These are phyloP conservation scores for Harpalus rubripes DNA, from an alignment of 2,888 invertebrate genomes.

Conservation along the genomic window DNA sequence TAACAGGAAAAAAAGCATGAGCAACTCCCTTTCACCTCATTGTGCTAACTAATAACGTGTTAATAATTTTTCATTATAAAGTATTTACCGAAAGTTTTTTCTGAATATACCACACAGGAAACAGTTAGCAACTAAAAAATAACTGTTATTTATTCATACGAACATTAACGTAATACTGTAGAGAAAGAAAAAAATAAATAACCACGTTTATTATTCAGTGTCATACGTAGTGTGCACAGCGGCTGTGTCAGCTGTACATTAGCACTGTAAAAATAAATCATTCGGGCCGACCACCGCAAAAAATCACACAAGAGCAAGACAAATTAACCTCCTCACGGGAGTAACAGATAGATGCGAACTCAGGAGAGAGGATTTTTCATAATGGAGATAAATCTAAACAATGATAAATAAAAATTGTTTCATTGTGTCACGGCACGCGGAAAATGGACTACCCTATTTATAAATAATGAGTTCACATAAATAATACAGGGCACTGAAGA, in stretches of 20 bases:
- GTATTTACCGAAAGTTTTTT: background rate
- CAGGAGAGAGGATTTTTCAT: conserved; percentile 3
- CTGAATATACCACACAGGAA: conserved; percentile 25
- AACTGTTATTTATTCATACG: conserved; percentile 40
- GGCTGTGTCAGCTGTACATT: conserved; percentile 38
- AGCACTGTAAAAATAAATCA: conserved; percentile 54
- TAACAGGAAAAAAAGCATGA: background rate
- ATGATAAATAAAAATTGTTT: conserved; percentile 23
- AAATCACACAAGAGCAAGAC: conserved; percentile 28
- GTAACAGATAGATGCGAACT: background rate
- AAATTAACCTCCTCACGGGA: conserved; percentile 9
- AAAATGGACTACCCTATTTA: background rate
- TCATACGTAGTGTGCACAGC: conserved; percentile 17
- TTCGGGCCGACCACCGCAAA: conserved; percentile 34
- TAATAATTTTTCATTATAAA: conserved; percentile 7
- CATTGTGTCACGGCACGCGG: background rate
- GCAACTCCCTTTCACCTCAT: background rate
- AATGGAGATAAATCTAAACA: conserved; percentile 26
- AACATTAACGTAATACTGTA: conserved; percentile 24
- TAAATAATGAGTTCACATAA: background rate
- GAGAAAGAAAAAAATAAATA: conserved; percentile 23
- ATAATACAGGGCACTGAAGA: background rate
- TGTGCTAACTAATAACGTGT: background rate
- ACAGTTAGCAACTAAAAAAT: conserved; percentile 44
- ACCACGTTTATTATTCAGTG: conserved; percentile 44